Percentiles rank a stretch among this genome's conserved stretches.
These are phyloP conservation scores for Psylliodes chrysocephalus DNA, from an alignment of 2,888 invertebrate genomes.

Conservation along the genomic window DNA sequence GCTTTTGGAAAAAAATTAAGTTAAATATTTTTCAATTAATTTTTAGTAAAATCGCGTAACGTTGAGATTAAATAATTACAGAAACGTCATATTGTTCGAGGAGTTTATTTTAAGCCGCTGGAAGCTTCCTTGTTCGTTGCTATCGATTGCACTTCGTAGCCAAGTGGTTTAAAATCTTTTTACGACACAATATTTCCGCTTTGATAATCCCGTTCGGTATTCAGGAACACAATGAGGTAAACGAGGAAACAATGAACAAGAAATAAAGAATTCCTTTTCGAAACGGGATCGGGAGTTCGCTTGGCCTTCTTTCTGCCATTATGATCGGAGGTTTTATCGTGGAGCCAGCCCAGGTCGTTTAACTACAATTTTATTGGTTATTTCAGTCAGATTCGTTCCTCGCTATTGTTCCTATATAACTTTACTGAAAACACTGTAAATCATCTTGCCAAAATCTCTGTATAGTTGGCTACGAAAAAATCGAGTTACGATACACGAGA, in stretches of 20 bases:
- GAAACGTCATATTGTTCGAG: no score
- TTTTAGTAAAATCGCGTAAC: no score
- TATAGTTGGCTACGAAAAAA: slow-evolving; percentile 23
- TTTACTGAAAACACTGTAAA: slow-evolving; percentile 26
- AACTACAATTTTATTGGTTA: slow-evolving; percentile 38
- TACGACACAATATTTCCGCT: neutral
- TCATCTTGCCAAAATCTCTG: slow-evolving; percentile 18
- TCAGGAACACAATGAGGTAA: neutral
- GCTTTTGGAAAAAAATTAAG: no score
- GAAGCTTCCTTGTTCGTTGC: no score
- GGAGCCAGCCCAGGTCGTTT: slow-evolving; percentile 56
- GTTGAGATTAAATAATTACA: no score
- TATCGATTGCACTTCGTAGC: no score
- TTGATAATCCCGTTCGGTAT: neutral
- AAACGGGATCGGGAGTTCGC: neutral
- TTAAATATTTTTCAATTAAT: no score
- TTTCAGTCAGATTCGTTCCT: slow-evolving; percentile 30
- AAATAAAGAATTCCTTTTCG: slow-evolving; percentile 1
- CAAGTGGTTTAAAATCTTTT: neutral
- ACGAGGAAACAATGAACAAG: slow-evolving; percentile 1
- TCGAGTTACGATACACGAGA: slow-evolving; percentile 23
- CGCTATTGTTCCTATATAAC: slow-evolving; percentile 31
- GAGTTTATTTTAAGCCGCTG: no score
- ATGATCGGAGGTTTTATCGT: slow-evolving; percentile 59
- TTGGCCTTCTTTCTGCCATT: slow-evolving; percentile 55